phyloP scores from a whole-genome alignment of 2,888 invertebrate species.

The Xestoiulus laeticollis region DNA sequence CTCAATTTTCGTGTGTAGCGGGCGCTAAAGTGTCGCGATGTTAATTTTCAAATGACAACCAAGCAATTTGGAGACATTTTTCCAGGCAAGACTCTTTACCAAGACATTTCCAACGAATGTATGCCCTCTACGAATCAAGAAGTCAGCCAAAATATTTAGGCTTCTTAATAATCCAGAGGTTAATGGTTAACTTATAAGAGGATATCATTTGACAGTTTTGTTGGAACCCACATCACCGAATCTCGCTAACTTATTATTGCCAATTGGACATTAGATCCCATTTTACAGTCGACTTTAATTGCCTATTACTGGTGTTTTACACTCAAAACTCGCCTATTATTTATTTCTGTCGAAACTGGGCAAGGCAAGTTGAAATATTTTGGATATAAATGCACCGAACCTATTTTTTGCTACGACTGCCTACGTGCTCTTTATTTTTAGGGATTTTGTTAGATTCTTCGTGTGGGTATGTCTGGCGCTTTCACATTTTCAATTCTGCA shows the following conservation, averaged over 20 bases:
- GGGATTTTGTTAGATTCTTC: not conserved
- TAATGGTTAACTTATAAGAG: too few species aligned
- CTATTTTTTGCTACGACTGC: constrained; percentile 15
- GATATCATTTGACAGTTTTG: not conserved
- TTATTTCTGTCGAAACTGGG: constrained; percentile 15
- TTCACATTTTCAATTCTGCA: not conserved
- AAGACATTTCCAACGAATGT: not conserved
- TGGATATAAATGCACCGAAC: not conserved
- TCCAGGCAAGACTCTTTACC: not conserved
- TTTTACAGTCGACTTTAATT: not conserved
- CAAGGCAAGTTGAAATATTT: constrained; percentile 1
- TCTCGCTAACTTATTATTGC: not conserved
- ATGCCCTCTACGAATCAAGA: too few species aligned
- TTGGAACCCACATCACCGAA: not conserved
- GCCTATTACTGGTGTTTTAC: not conserved
- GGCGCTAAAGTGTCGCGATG: too few species aligned
- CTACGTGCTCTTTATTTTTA: constrained; percentile 41
- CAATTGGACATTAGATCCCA: not conserved
- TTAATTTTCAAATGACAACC: not conserved
- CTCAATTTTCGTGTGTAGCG: not conserved
- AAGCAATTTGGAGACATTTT: not conserved
- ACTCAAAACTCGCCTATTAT: not conserved
- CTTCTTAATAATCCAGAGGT: not conserved
- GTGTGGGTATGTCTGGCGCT: not conserved
- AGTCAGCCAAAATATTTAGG: not conserved